Conservation (phyloP, 1,140 invertebrate genomes). For the Theocolax elegans region DNA sequence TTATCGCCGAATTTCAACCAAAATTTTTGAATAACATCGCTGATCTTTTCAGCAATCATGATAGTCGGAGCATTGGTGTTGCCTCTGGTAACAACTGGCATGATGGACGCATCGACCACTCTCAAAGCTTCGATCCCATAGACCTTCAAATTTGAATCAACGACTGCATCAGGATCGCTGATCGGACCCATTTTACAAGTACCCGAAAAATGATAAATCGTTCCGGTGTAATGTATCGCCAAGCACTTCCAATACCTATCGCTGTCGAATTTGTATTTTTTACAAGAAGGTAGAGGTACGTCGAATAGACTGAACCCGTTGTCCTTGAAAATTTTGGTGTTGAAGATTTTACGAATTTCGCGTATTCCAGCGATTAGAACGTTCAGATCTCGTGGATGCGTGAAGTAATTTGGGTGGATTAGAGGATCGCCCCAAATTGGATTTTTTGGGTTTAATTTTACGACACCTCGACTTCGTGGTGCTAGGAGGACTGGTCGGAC, state of each 20-base stretch:
- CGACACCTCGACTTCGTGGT: background rate
- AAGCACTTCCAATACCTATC: conserved; percentile 68
- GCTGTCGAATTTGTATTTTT: conserved; percentile 53
- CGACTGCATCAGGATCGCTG: no score
- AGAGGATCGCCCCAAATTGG: background rate
- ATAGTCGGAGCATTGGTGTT: conserved; percentile 67
- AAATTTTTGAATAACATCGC: conserved; percentile 60
- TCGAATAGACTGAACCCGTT: background rate
- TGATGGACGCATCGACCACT: no score
- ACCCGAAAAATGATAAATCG: no score
- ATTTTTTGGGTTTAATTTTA: background rate
- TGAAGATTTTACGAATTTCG: background rate
- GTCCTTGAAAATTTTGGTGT: background rate
- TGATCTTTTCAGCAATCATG: conserved; percentile 69
- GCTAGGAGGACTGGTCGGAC: background rate
- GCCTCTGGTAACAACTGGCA: conserved; percentile 61
- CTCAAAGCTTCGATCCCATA: no score
- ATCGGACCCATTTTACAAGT: no score
- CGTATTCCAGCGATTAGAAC: background rate
- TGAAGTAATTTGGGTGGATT: background rate
- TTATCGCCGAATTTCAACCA: no score
- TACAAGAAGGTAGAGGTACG: conserved; percentile 37
- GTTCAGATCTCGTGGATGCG: background rate
- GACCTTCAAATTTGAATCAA: no score
- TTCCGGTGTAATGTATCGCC: conserved; percentile 71